A percentile compares a stretch with the other conserved stretches of the same genome.
These are phyloP conservation scores for Sinocyclocheilus grahami DNA, from an alignment of 2,113 vertebrate genomes.

Conservation along the genomic window DNA sequence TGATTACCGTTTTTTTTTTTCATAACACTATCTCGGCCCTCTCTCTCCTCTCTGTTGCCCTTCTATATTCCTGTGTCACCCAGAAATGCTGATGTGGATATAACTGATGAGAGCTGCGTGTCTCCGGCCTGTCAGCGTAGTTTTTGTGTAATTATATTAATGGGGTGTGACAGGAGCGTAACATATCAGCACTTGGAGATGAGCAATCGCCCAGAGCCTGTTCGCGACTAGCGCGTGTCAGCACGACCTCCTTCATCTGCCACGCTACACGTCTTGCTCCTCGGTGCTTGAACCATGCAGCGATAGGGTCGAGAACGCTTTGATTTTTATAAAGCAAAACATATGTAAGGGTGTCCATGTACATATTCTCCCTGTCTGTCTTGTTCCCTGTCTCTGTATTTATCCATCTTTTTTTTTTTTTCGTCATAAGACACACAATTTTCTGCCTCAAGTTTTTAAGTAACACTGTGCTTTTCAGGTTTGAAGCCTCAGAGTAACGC, in stretches of 20 bases:
- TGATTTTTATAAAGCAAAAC: constrained; percentile 23
- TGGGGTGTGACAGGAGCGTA: constrained; percentile 60
- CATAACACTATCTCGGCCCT: background rate
- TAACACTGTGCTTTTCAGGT: background rate
- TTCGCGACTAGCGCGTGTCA: constrained; percentile 33
- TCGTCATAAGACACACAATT: background rate
- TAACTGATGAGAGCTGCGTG: constrained; percentile 54
- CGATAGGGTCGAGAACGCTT: background rate
- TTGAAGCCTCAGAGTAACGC: constrained; percentile 1
- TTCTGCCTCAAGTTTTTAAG: constrained; percentile 1
- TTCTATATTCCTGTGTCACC: constrained; percentile 14
- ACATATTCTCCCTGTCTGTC: background rate
- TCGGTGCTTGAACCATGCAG: constrained; percentile 21
- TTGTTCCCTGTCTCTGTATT: background rate
- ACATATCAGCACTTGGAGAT: constrained; percentile 56
- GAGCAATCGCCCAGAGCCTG: constrained; percentile 46
- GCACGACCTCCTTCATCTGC: background rate
- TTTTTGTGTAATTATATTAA: constrained; percentile 56
- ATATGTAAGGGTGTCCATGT: constrained; percentile 19
- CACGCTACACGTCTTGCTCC: background rate
- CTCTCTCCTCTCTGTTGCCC: background rate
- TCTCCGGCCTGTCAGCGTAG: constrained; percentile 52
- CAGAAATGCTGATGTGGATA: constrained; percentile 58
- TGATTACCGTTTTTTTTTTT: background rate
- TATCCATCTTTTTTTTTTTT: background rate